Evolutionary conservation across 2,113 vertebrate species (phyloP).

Genomic region (Hippocampus abdominalis): DNA sequence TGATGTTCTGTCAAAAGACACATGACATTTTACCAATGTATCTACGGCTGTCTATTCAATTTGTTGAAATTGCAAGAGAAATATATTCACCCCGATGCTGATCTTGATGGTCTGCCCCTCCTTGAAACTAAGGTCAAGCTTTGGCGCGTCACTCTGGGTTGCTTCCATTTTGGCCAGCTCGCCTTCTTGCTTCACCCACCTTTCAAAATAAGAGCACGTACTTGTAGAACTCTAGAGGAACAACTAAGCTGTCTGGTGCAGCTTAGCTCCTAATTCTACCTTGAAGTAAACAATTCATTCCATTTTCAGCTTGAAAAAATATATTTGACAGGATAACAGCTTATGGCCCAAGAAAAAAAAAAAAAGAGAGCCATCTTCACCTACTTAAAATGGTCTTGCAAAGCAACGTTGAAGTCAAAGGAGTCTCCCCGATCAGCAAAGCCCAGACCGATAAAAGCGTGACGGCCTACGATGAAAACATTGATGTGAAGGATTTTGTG

Average conservation of each 20-base stretch:
- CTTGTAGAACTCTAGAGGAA: neutral
- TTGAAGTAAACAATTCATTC: too few relatives aligned
- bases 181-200: constrained; percentile 93
- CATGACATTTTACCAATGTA: neutral
- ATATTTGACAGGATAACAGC: neutral
- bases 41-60: neutral
- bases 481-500: neutral
- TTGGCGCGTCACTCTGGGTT: constrained; percentile 75
- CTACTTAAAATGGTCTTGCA: constrained; percentile 98
- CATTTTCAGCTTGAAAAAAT: too few relatives aligned
- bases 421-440: constrained; percentile 93
- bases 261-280: too few relatives aligned
- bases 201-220: constrained; percentile 38
- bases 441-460: constrained; percentile 91
- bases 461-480: constrained; percentile 75
- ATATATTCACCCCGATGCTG: constrained; percentile 84
- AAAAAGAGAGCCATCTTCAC: constrained; percentile 39
- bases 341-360: neutral
- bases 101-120: constrained; percentile 98
- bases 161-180: constrained; percentile 83
- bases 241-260: too few relatives aligned
- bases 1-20: constrained; percentile 78
- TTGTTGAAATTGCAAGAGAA: neutral
- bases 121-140: constrained; percentile 92
- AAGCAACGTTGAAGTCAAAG: constrained; percentile 94